Conservation (phyloP, 2,888 invertebrate species). For the Chloroclysta siterata region DNA sequence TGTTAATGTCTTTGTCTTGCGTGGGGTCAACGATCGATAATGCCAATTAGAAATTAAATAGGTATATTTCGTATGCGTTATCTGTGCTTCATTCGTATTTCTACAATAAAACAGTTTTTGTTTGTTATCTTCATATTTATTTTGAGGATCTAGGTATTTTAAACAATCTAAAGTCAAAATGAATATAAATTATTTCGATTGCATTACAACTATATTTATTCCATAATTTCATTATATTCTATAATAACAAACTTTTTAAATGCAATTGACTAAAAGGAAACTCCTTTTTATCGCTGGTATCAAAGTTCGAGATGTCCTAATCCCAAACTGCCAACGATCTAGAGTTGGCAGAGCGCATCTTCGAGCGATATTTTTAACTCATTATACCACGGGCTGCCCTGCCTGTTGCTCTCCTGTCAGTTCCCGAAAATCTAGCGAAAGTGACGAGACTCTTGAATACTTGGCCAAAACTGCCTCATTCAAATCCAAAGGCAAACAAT, state of each 20-base stretch:
- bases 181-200: background rate
- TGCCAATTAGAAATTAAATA: slow-evolving; percentile 13
- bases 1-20: slow-evolving; percentile 35
- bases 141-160: background rate
- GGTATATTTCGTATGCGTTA: background rate
- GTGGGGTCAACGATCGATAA: slow-evolving; percentile 49
- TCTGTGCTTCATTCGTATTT: background rate
- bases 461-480: slow-evolving; percentile 52
- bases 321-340: slow-evolving; percentile 64
- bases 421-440: slow-evolving; percentile 71
- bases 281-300: slow-evolving; percentile 57
- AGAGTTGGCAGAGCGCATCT: slow-evolving; percentile 83
- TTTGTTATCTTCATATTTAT: background rate
- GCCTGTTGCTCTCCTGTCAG: slow-evolving; percentile 76
- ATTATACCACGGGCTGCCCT: slow-evolving; percentile 79
- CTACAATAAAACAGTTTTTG: background rate
- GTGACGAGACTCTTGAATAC: slow-evolving; percentile 65
- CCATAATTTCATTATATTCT: too few relatives aligned
- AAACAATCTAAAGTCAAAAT: background rate
- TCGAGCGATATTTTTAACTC: slow-evolving; percentile 84
- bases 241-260: too few relatives aligned
- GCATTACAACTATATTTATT: too few relatives aligned
- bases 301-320: slow-evolving; percentile 78
- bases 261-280: slow-evolving; percentile 43
- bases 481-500: slow-evolving; percentile 43